Evolutionary conservation across 2,888 invertebrate species (phyloP).

Genomic region (Argynnis bischoffii): DNA sequence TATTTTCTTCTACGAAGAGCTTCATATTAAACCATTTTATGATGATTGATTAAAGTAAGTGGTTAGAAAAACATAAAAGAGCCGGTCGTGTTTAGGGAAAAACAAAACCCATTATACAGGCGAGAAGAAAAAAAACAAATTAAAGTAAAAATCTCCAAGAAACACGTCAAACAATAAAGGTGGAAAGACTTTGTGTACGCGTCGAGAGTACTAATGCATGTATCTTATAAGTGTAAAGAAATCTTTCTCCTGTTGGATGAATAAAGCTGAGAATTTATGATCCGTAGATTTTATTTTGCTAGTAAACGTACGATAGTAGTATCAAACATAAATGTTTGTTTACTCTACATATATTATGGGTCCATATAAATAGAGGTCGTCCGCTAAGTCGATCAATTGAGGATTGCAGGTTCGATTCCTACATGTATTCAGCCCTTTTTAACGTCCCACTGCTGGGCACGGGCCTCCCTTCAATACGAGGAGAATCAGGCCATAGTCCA

Average conservation of each 20-base stretch:
- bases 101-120: conserved; percentile 37
- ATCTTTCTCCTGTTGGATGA: neutral
- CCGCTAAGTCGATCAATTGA: too few relatives aligned
- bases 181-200: conserved; percentile 28
- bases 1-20: too few relatives aligned
- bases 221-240: conserved; percentile 9
- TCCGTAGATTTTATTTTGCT: too few relatives aligned
- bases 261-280: neutral
- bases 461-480: too few relatives aligned
- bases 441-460: too few relatives aligned
- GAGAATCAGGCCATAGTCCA: too few relatives aligned
- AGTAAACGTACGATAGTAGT: too few relatives aligned
- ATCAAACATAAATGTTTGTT: too few relatives aligned
- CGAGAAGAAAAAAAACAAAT: conserved; percentile 37
- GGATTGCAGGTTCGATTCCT: too few relatives aligned
- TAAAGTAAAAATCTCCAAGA: conserved; percentile 34
- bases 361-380: too few relatives aligned
- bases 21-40: neutral
- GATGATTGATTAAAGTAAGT: conserved; percentile 12
- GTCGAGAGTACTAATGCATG: conserved; percentile 30
- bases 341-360: too few relatives aligned
- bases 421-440: too few relatives aligned
- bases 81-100: conserved; percentile 24
- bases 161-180: conserved; percentile 40
- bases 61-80: conserved; percentile 17